A percentile compares a stretch with the other conserved stretches of the same genome.
Evolutionary conservation across 2,888 invertebrate species (phyloP).

Genomic region (Barypeithes pellucidus): DNA sequence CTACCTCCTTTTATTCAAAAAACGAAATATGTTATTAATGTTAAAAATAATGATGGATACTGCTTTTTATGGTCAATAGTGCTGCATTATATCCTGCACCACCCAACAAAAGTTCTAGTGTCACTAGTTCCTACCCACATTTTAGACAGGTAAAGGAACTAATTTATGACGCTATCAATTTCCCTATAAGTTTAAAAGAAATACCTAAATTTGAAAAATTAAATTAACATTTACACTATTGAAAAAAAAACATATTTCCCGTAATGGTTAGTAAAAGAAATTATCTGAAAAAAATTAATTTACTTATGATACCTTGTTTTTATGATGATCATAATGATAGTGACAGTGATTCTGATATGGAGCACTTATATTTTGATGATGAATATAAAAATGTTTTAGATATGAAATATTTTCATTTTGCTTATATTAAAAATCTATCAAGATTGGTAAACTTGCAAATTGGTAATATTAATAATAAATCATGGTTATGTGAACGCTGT

Average conservation of each 20-base stretch:
- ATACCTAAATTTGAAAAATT: background rate
- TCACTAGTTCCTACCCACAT: background rate
- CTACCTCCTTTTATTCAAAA: conserved; percentile 53
- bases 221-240: background rate
- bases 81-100: background rate
- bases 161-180: background rate
- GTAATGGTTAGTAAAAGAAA: background rate
- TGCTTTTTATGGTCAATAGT: conserved; percentile 9
- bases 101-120: background rate
- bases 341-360: background rate
- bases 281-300: background rate
- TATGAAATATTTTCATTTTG: conserved; percentile 1
- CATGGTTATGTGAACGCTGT: conserved; percentile 22
- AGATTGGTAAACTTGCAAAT: background rate
- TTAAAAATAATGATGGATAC: too few relatives aligned
- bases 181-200: background rate
- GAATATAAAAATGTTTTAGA: background rate
- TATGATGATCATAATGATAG: background rate
- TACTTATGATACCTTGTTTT: background rate
- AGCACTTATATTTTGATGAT: background rate
- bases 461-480: background rate
- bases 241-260: background rate
- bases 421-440: conserved; percentile 21
- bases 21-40: conserved; percentile 58
- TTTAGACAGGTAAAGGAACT: background rate